Base-by-base conservation (phyloP, 1,140 invertebrate genomes). In the Conus betulinus region DNA sequence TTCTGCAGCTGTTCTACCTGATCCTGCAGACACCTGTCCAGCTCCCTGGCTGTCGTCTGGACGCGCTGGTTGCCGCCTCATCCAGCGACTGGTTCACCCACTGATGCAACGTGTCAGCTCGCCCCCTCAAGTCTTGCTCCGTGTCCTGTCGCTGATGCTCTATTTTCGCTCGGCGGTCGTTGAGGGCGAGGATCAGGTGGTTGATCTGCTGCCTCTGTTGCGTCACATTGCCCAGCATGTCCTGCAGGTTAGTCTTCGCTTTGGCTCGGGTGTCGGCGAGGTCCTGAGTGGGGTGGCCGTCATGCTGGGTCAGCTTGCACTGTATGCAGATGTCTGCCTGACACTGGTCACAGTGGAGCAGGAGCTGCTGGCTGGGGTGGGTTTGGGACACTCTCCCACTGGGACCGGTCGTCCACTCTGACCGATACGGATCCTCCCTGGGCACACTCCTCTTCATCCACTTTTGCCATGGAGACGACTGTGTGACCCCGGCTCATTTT, bases 271-370 rank as follows among this genome's bases (percentile, higher is more conserved):
- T 39, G 57, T 84, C 82, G 20, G n/a, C 57, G 23, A 84, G 82
- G 82, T 84, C 82, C 20, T 84, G 6, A 3, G 82, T 84, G 57
- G 82, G 55, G 82, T 84, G 82, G 25, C 82, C 82, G 17, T 84
- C 82, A 51, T 84, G 82, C 27, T 23, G 53, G 23, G 82, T 84
- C 82, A 84, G 82, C 57, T 84, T 84, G 82, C 82, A 84, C 82
- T 84, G 82, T 17, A 84, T 84, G 57, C 82, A 84, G 53, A 84
- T 67, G 82, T 84, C 53, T 8, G 25, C 27, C 53, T 67, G 23
- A 27, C 82, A 84, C 53, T 27, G 5, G 5, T 27, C 23, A 55
- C 82, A 84, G 57, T 84, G 57, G 23, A 71, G 67, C 67, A 84
- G 7, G 8, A 84, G 55, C 3, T 25, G 23, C 53, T 84, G 82